Base-by-base conservation (phyloP, 2,888 invertebrate genomes). In the Cryptocephalus moraei region DNA sequence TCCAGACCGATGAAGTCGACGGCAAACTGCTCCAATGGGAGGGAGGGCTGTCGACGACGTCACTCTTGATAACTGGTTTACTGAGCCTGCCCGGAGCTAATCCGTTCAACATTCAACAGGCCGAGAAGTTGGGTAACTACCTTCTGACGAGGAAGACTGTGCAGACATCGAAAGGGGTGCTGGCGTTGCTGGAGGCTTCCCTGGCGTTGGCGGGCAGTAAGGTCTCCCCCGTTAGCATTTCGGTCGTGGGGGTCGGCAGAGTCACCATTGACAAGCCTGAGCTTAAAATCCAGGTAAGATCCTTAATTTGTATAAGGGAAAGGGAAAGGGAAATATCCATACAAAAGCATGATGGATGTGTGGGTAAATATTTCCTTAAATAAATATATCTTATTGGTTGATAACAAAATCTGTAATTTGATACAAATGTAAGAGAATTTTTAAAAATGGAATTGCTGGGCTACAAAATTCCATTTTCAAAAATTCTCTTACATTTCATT, bases 1-100 rank as follows among this genome's bases (percentile, higher is more conserved):
- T 90, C 3, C 93, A 95, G 63, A 95, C 95, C 1, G 96, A 97
- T 72, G 95, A 96, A 76, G 86, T 66, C 32, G 91, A 95, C 71
- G 85, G 88, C 9, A 82, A 81, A 61, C 82, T 86, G 60, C 73
- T 92, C 51, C 89, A 95, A 73, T 96, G 93, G 70, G 96, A 96
- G 69, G 91, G 91, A 32, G 91, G 91, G 8, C 74, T 93, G 44
- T 86, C 87, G 2, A 82, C 85, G 41, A 91, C 91, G 0, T 79
- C 81, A 0, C 64, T 79, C 32, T 61, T 84, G 32, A 69, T 84
- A 1, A 75, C 78, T 11, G 80, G 81, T 22, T 54, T 70, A 41
- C 56, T 67, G n/a, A 55, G 62, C 39, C 49, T 68, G 9, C 80
- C 78, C 59, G 81, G 81, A 47, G 74, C 82, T 13, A 78, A 82